Evolutionary conservation across 2,888 invertebrate species (phyloP).

Genomic region (Apamea anceps): DNA sequence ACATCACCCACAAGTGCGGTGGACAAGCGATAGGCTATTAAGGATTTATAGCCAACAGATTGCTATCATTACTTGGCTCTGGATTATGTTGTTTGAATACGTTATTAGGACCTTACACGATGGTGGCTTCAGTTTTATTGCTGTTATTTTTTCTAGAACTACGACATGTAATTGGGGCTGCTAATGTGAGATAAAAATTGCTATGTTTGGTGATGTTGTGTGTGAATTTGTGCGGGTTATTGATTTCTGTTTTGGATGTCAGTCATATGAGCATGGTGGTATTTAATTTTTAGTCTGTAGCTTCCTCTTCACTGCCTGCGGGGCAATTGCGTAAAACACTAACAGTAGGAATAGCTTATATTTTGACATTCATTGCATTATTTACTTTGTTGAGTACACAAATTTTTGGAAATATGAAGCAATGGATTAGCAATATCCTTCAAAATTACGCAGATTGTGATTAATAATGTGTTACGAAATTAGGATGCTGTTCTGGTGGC

Average conservation of each 20-base stretch:
- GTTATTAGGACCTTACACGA: constrained; percentile 78
- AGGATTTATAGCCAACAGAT: constrained; percentile 87
- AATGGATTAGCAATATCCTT: too few relatives aligned
- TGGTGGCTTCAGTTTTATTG: constrained; percentile 59
- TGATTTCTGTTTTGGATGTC: constrained; percentile 14
- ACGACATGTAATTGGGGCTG: constrained; percentile 47
- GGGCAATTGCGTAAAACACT: too few relatives aligned
- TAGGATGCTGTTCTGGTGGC: background rate
- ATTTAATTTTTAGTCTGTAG: too few relatives aligned
- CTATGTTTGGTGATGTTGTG: constrained; percentile 12
- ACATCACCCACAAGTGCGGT: constrained; percentile 82
- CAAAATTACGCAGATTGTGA: too few relatives aligned
- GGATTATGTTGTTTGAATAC: constrained; percentile 89
- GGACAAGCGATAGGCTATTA: constrained; percentile 87
- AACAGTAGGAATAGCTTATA: too few relatives aligned
- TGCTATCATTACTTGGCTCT: constrained; percentile 85
- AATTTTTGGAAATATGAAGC: too few relatives aligned
- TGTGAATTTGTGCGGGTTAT: constrained; percentile 4
- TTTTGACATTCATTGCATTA: too few relatives aligned
- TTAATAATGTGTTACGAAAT: too few relatives aligned
- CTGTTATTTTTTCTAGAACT: constrained; percentile 57
- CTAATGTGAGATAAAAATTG: constrained; percentile 43
- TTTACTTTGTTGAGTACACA: too few relatives aligned
- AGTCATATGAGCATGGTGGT: background rate
- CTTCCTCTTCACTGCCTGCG: too few relatives aligned